Percentiles rank a stretch among this genome's conserved stretches.
These are phyloP conservation scores for Desmodus rotundus DNA, from an alignment of 2,113 vertebrate genomes.

Conservation along the genomic window DNA sequence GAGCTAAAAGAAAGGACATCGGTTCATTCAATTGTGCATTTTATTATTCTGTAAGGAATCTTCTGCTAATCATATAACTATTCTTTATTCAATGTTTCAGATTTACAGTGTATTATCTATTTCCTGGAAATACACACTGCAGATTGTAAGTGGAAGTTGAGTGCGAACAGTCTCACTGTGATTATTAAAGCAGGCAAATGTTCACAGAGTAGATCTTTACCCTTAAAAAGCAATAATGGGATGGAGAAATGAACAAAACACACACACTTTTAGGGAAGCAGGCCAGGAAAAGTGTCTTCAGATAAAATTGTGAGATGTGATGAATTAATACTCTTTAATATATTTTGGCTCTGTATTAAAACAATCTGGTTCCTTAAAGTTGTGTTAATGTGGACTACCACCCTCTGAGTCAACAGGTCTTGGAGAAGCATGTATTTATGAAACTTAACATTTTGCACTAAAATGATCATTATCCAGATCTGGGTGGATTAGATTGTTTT, in stretches of 20 bases:
- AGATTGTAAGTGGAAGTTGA: background rate
- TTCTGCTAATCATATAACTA: conserved; percentile 32
- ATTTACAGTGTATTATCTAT: background rate
- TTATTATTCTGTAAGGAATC: conserved; percentile 41
- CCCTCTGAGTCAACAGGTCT: conserved; percentile 13
- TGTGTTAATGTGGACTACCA: conserved; percentile 53
- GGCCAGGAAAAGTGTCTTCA: conserved; percentile 63
- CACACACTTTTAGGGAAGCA: background rate
- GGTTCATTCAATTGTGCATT: background rate
- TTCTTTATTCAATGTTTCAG: background rate
- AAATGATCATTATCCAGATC: conserved; percentile 13
- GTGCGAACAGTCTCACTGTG: background rate
- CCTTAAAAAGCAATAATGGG: conserved; percentile 10
- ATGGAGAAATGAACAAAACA: background rate
- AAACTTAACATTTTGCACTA: conserved; percentile 41
- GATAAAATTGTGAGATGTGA: conserved; percentile 42
- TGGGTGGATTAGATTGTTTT: conserved; percentile 14
- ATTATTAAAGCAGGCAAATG: conserved; percentile 27
- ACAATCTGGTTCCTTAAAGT: conserved; percentile 36
- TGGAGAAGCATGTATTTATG: background rate
- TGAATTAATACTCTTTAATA: conserved; percentile 58
- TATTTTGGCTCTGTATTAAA: conserved; percentile 62
- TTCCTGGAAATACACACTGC: conserved; percentile 28
- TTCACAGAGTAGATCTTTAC: conserved; percentile 24
- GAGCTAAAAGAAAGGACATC: background rate